A percentile compares a stretch with the other conserved stretches of the same genome.
These are phyloP conservation scores for Enteromius argenteus DNA, from an alignment of 2,797 vertebrate species.

Conservation along the genomic window DNA sequence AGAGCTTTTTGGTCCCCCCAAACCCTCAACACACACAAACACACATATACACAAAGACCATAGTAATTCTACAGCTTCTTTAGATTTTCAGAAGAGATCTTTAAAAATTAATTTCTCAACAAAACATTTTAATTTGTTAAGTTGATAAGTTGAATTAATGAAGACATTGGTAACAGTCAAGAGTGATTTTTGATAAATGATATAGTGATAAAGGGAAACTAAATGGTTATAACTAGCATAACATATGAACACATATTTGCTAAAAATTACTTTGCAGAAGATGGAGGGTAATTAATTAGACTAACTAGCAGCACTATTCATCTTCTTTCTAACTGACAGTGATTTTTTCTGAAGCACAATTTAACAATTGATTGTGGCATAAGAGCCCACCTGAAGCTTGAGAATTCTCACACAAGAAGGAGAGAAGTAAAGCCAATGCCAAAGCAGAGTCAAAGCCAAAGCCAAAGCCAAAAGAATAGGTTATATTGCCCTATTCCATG, in stretches of 20 bases:
- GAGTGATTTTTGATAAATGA: slow-evolving; percentile 6
- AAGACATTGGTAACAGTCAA: not conserved
- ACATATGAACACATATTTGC: slow-evolving; percentile 18
- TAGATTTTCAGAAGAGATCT: not conserved
- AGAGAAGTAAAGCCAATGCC: slow-evolving; percentile 2
- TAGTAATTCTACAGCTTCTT: not conserved
- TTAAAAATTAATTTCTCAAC: not conserved
- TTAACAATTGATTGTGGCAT: slow-evolving; percentile 82
- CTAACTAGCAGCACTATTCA: slow-evolving; percentile 68
- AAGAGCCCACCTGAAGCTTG: slow-evolving; percentile 83
- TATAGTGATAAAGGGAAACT: not conserved
- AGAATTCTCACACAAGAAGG: slow-evolving; percentile 72
- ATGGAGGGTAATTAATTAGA: slow-evolving; percentile 67
- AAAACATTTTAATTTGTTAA: not conserved
- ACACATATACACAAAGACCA: not conserved
- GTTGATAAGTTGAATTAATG: not conserved
- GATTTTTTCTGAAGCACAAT: slow-evolving; percentile 73
- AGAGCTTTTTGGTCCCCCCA: not conserved
- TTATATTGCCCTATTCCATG: slow-evolving; percentile 83
- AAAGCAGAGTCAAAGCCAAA: not conserved
- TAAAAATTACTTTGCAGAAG: slow-evolving; percentile 57
- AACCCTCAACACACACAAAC: not conserved
- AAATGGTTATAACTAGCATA: not conserved
- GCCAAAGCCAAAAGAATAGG: slow-evolving; percentile 47
- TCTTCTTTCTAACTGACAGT: slow-evolving; percentile 75